Evolutionary conservation across 2,888 invertebrate species (phyloP).

Genomic region (Leptogaster cylindrica): DNA sequence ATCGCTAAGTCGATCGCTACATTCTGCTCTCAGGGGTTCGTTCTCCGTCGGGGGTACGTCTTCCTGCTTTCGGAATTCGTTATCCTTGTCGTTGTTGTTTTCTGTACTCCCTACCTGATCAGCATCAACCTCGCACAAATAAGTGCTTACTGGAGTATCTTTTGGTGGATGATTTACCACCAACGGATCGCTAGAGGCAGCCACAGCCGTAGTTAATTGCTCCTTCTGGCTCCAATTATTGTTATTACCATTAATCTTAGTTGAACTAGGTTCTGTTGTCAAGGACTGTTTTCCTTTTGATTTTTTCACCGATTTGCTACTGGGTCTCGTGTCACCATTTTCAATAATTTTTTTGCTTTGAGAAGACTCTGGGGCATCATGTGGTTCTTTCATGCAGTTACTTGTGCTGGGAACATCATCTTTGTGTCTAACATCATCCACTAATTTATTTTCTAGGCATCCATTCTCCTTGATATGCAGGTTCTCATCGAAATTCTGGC

Average conservation of each 20-base stretch:
- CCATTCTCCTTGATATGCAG: conserved; percentile 44
- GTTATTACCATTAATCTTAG: conserved; percentile 12
- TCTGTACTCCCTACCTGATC: conserved; percentile 6
- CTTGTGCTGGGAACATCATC: neutral
- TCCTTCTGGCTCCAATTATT: neutral
- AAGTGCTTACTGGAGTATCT: no score
- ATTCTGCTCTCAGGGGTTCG: neutral
- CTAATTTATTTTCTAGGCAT: conserved; percentile 32
- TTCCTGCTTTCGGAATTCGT: no score
- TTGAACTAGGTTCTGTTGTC: neutral
- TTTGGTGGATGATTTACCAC: neutral
- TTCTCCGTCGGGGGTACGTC: neutral
- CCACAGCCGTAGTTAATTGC: neutral
- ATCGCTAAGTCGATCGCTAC: conserved; percentile 29
- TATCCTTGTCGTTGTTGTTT: neutral
- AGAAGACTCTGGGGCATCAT: neutral
- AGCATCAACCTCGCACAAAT: no score
- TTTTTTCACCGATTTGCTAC: conserved; percentile 4
- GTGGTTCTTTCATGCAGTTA: neutral
- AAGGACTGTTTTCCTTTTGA: conserved; percentile 1
- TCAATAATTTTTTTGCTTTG: neutral
- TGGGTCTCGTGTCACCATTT: conserved; percentile 8
- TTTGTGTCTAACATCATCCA: neutral
- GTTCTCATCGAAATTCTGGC: conserved; percentile 38
- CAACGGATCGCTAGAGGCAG: neutral